Evolutionary conservation across 2,888 invertebrate species (phyloP).

Genomic region (Dioctria linearis): DNA sequence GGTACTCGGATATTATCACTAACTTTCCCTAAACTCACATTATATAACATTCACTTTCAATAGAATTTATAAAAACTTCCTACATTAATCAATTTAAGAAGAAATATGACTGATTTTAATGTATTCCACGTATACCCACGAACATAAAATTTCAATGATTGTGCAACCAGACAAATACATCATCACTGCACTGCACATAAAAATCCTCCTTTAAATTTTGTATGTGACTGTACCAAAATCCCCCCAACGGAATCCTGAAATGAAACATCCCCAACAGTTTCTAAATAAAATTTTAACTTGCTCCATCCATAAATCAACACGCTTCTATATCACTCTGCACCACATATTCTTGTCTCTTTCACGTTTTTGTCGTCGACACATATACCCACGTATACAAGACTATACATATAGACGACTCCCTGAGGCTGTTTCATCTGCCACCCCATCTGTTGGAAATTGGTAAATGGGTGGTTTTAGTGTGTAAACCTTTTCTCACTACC

Average conservation of each 20-base stretch:
- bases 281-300: conserved; percentile 50
- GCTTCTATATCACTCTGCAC: conserved; percentile 54
- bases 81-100: too few species aligned
- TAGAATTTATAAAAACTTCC: too few species aligned
- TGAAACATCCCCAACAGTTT: conserved; percentile 29
- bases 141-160: too few species aligned
- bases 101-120: too few species aligned
- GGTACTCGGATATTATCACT: too few species aligned
- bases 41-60: too few species aligned
- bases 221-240: conserved; percentile 20
- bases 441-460: conserved; percentile 29
- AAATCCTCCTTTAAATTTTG: not conserved
- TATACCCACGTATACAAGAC: too few species aligned
- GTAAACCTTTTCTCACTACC: conserved; percentile 43
- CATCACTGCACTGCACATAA: not conserved
- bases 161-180: too few species aligned
- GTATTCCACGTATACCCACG: too few species aligned
- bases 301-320: conserved; percentile 57
- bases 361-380: not conserved
- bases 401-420: conserved; percentile 13
- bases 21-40: too few species aligned
- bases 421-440: not conserved
- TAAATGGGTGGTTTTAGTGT: conserved; percentile 42
- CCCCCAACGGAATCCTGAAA: conserved; percentile 3
- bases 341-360: conserved; percentile 29